Conservation (phyloP, 2,113 vertebrate species). For the Macquaria australasica region DNA sequence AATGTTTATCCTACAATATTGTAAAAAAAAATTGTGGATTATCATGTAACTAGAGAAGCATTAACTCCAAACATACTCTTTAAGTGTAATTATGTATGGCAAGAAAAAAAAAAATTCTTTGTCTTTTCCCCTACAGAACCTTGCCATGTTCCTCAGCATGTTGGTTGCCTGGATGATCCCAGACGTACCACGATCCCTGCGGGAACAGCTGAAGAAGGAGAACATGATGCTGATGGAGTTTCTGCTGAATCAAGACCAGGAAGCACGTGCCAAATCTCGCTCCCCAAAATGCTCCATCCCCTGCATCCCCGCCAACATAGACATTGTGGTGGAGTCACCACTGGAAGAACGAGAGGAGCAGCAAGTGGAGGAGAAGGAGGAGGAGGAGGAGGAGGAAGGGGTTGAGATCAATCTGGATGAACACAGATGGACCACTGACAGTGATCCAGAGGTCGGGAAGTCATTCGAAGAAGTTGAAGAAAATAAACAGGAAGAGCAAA, state of each 20-base stretch:
- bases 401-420: constrained; percentile 43
- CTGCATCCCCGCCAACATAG: constrained; percentile 50
- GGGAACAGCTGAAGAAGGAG: constrained; percentile 94
- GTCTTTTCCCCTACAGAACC: constrained; percentile 85
- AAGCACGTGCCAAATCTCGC: constrained; percentile 76
- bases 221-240: constrained; percentile 93
- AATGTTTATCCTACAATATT: background rate
- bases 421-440: constrained; percentile 18
- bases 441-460: constrained; percentile 53
- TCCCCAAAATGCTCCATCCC: constrained; percentile 15
- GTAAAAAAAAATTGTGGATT: background rate
- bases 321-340: constrained; percentile 73
- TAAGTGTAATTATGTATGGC: background rate
- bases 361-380: constrained; percentile 45
- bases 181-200: constrained; percentile 94
- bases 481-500: background rate
- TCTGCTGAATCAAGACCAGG: constrained; percentile 92
- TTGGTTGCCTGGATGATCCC: constrained; percentile 98
- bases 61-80: background rate
- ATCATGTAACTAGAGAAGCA: background rate
- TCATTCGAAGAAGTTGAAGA: constrained; percentile 28
- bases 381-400: constrained; percentile 39
- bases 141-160: constrained; percentile 97
- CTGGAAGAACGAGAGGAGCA: constrained; percentile 51
- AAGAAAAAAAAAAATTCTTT: background rate